Evolutionary conservation across 1,140 invertebrate species (phyloP).

Genomic region (Nomia melanderi): DNA sequence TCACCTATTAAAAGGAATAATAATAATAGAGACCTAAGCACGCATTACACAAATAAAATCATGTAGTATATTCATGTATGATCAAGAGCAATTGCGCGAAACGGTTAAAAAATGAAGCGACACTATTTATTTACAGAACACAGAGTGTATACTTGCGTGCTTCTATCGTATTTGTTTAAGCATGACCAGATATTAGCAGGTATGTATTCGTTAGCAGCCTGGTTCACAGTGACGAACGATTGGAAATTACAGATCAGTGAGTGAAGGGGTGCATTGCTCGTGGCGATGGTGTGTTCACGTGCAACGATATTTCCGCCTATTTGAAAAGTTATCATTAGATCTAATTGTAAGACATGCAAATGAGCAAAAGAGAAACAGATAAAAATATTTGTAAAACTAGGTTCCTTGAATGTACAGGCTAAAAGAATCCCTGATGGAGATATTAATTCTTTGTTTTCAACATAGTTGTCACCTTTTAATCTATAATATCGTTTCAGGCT

Average conservation of each 20-base stretch:
- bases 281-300: too few relatives aligned
- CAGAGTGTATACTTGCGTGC: too few relatives aligned
- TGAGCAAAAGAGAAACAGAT: not conserved
- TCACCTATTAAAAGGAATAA: not conserved
- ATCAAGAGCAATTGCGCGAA: not conserved
- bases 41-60: not conserved
- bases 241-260: conserved; percentile 11
- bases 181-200: not conserved
- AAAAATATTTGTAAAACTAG: too few relatives aligned
- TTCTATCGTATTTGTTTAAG: not conserved
- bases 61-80: not conserved
- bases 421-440: too few relatives aligned
- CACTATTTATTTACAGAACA: not conserved
- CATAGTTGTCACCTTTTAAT: too few relatives aligned
- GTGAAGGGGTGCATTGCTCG: not conserved
- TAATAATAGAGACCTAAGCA: not conserved
- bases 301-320: too few relatives aligned
- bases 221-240: not conserved
- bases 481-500: too few relatives aligned
- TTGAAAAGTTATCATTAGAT: too few relatives aligned
- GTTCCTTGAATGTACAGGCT: too few relatives aligned
- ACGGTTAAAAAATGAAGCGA: not conserved
- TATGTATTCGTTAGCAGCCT: not conserved
- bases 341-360: too few relatives aligned
- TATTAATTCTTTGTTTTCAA: too few relatives aligned